Base-by-base conservation (phyloP, 1,140 invertebrate genomes). In the Drosophila kanapiae region DNA sequence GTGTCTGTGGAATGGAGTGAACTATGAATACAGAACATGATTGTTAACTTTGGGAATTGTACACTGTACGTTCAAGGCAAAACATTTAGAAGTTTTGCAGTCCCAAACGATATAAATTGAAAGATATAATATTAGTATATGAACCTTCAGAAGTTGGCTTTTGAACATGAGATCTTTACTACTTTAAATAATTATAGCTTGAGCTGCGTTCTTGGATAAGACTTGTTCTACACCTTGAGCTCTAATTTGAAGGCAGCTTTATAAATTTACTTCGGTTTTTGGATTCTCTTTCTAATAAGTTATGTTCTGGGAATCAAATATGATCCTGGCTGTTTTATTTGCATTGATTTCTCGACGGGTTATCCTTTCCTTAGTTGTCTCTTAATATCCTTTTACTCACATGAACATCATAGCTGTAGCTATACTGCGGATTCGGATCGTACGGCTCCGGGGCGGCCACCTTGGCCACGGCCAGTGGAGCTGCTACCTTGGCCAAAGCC, bases 341-440 rank as follows among this genome's bases (percentile, higher is more conserved):
- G 1, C 1, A 23, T 6, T 1, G 9, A 7, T 54, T 23, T 54
- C 31, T 14, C 11, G 0, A 6, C n/a, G 0, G n/a, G 2, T 6
- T 23, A n/a, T 8, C 14, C 27, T n/a, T 29, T 1, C 33, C 4
- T 13, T 10, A 0, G 9, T 14, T 16, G 29, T 7, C 1, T 3
- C 3, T 10, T 10, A 6, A n/a, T 38, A 56, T 42, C 33, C 54
- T 27, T 27, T n/a, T 43, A 84, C 92, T 92, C 68, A 93, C 95
- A 81, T 94, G 93, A 5, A 95, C 93, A 70, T 94, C 93, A 76
- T 95, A 95, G 63, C 94, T 94, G 93, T 93, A 95, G 74, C 93
- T 93, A 86, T 94, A 94, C 82, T 94, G 94, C 31, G 94, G 94
- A 91, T 94, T 94, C 27, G 94, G 94, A 87, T 95, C 94, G 81